Conservation (phyloP, 2,113 vertebrate species). For the Engystomops pustulosus region DNA sequence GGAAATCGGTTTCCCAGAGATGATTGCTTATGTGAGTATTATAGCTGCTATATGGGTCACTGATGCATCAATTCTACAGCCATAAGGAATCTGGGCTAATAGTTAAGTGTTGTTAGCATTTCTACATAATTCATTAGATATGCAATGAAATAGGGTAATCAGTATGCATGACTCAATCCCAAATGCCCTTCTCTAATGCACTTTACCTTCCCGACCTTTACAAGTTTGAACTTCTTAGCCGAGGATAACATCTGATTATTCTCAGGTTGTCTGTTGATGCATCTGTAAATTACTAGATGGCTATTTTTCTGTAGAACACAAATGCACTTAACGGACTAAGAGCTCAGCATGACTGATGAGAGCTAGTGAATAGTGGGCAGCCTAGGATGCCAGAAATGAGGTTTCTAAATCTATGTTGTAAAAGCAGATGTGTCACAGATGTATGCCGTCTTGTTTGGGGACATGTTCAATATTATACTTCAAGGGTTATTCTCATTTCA, state of each 20-base stretch:
- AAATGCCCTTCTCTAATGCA: not conserved
- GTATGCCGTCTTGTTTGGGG: too few species aligned
- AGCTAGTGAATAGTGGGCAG: too few species aligned
- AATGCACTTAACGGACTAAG: not conserved
- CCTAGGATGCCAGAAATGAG: too few species aligned
- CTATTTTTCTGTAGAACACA: not conserved
- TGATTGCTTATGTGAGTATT: not conserved
- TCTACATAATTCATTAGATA: not conserved
- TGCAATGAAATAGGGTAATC: not conserved
- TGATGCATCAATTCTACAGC: conserved; percentile 4
- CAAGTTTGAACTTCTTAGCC: not conserved
- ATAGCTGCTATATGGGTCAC: conserved; percentile 4
- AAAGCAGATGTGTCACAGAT: too few species aligned
- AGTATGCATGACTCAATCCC: not conserved
- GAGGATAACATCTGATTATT: not conserved
- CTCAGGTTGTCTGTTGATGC: not conserved
- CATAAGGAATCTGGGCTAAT: not conserved
- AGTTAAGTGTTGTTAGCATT: conserved; percentile 7
- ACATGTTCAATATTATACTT: too few species aligned
- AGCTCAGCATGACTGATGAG: not conserved
- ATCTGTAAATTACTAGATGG: not conserved
- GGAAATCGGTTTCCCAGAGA: not conserved
- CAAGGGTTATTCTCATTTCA: too few species aligned
- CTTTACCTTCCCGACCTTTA: not conserved
- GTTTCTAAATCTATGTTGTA: too few species aligned